phyloP scores from a whole-genome alignment of 2,888 invertebrate species.

The Pollenia griseotomentosa region DNA sequence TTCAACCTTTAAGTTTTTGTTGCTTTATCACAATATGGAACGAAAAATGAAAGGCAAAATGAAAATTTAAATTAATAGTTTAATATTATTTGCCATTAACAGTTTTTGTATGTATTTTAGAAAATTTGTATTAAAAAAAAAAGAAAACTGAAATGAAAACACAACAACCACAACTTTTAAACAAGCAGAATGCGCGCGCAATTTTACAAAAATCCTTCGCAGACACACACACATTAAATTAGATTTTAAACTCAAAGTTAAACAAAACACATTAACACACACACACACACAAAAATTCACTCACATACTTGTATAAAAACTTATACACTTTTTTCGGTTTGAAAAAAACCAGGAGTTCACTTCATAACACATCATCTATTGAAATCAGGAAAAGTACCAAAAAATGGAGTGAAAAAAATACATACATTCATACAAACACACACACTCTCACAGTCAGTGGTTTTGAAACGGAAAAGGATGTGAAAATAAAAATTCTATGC shows the following conservation, averaged over 20 bases:
- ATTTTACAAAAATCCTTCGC: constrained; percentile 38
- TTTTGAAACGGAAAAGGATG: constrained; percentile 73
- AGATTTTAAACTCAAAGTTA: too few relatives aligned
- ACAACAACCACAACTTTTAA: constrained; percentile 33
- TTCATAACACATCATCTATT: constrained; percentile 69
- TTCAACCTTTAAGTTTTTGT: constrained; percentile 62
- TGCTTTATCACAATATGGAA: constrained; percentile 25
- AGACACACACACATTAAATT: constrained; percentile 14
- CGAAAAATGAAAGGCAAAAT: constrained; percentile 28
- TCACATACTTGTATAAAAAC: constrained; percentile 29
- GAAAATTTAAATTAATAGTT: constrained; percentile 57
- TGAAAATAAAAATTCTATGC: constrained; percentile 64
- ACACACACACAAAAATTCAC: constrained; percentile 4
- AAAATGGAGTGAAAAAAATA: constrained; percentile 8
- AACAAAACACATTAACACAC: constrained; percentile 37
- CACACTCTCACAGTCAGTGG: constrained; percentile 58
- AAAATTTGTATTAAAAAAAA: constrained; percentile 62
- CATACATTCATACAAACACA: not conserved
- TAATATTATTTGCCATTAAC: constrained; percentile 65
- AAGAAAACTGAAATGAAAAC: constrained; percentile 10
- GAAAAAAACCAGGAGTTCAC: constrained; percentile 55
- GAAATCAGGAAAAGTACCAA: constrained; percentile 59
- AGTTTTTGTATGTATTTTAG: constrained; percentile 60
- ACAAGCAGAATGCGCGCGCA: constrained; percentile 71
- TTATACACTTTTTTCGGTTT: constrained; percentile 50